Conservation (phyloP, 2,888 invertebrate genomes). For the Spialia ferax region DNA sequence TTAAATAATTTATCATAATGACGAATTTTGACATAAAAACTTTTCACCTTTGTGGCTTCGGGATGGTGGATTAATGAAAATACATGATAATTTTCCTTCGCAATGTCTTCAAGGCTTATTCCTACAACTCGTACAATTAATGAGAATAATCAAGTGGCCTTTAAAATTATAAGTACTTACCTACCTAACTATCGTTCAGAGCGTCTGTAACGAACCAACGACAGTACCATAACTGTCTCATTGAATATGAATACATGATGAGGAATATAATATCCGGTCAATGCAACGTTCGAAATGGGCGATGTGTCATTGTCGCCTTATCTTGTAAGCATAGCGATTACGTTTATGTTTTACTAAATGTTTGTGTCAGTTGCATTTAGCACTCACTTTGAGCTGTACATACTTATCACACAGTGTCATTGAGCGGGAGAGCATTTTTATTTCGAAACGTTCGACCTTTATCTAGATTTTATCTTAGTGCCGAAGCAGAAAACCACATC, state of each 20-base stretch:
- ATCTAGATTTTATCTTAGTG: conserved; percentile 56
- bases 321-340: conserved; percentile 60
- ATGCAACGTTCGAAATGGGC: conserved; percentile 60
- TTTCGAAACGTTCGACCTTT: conserved; percentile 58
- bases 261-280: conserved; percentile 57
- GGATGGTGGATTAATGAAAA: no score
- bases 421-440: conserved; percentile 55
- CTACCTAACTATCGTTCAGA: conserved; percentile 23
- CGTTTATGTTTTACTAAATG: conserved; percentile 70
- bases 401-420: conserved; percentile 59
- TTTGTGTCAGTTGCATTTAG: conserved; percentile 68
- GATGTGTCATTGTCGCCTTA: conserved; percentile 80
- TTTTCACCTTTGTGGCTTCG: no score
- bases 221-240: conserved; percentile 31
- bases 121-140: no score
- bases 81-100: no score
- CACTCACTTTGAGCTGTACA: conserved; percentile 64
- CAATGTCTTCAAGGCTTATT: neutral
- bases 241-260: conserved; percentile 35
- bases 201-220: conserved; percentile 18
- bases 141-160: neutral
- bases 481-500: conserved; percentile 50
- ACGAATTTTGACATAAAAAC: no score
- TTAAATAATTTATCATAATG: no score
- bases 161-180: neutral